Conservation (phyloP, 2,797 vertebrate genomes). For the Vultur gryphus region DNA sequence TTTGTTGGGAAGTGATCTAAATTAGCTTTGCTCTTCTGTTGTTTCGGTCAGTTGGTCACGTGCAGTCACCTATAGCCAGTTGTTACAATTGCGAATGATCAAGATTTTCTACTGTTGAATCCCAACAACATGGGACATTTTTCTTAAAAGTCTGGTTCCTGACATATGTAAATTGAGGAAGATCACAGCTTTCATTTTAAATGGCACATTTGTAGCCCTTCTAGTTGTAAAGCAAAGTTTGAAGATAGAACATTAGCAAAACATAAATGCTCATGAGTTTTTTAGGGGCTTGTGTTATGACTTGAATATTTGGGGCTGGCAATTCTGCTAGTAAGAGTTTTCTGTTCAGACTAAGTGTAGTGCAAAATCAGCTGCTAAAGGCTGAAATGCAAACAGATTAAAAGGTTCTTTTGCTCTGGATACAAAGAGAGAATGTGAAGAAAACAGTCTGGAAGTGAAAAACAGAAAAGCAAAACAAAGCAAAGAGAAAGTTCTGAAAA, state of each 20-base stretch:
- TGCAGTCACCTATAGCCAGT: not conserved
- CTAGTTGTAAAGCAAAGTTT: not conserved
- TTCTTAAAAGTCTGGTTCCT: not conserved
- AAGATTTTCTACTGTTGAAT: not conserved
- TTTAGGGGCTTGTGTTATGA: not conserved
- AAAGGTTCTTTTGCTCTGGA: not conserved
- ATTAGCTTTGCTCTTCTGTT: not conserved
- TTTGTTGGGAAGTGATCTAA: slow-evolving; percentile 1
- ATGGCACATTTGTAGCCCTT: not conserved
- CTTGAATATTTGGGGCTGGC: not conserved
- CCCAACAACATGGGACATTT: not conserved
- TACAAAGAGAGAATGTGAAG: not conserved
- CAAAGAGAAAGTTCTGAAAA: not conserved
- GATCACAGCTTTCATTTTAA: not conserved
- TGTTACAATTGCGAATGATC: not conserved
- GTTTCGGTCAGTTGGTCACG: not conserved
- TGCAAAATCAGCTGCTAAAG: not conserved
- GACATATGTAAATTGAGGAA: not conserved
- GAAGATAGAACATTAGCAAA: not conserved
- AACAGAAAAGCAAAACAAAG: not conserved
- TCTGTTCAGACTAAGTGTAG: not conserved
- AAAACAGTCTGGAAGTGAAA: not conserved
- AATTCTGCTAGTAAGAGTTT: not conserved
- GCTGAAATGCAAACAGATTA: not conserved
- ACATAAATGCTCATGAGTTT: not conserved